Percentiles rank a stretch among this genome's conserved stretches.
Evolutionary conservation across 2,888 invertebrate species (phyloP).

Genomic region (Druceiella hillmani): DNA sequence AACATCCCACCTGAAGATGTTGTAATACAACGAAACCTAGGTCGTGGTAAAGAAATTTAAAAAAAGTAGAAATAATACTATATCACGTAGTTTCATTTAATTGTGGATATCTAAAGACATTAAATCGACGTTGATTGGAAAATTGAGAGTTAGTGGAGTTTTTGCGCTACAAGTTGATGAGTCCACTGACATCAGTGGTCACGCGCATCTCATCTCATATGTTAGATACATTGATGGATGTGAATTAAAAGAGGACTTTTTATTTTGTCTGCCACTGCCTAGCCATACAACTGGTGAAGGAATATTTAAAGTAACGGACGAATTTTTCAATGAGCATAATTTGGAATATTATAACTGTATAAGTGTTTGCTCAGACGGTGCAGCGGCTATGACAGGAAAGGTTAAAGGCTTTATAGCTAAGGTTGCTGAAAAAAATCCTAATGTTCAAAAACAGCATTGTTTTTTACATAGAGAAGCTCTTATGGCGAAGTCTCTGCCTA

Average conservation of each 20-base stretch:
- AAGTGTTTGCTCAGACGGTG: constrained; percentile 7
- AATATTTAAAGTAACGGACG: constrained; percentile 15
- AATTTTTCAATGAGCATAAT: constrained; percentile 13
- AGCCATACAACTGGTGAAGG: constrained; percentile 14
- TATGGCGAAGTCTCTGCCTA: constrained; percentile 16
- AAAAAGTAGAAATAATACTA: no score
- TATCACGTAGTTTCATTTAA: no score
- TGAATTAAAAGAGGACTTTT: constrained; percentile 17
- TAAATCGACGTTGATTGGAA: constrained; percentile 11
- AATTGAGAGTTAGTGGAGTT: constrained; percentile 15
- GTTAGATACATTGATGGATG: constrained; percentile 15
- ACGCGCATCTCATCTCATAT: constrained; percentile 15
- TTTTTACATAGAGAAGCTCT: constrained; percentile 16
- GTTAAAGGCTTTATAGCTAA: constrained; percentile 14
- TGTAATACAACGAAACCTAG: no score
- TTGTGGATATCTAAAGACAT: no score
- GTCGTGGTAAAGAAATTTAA: no score
- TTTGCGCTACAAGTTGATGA: constrained; percentile 11
- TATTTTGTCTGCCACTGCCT: constrained; percentile 17
- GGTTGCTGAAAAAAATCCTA: constrained; percentile 13
- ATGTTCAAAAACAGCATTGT: constrained; percentile 14
- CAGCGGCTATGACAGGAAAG: constrained; percentile 11
- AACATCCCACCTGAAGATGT: no score
- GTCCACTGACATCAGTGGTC: constrained; percentile 12
- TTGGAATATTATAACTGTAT: constrained; percentile 16